Evolutionary conservation across 2,888 invertebrate genomes (phyloP).

Genomic region (Ypsolopha sequella): DNA sequence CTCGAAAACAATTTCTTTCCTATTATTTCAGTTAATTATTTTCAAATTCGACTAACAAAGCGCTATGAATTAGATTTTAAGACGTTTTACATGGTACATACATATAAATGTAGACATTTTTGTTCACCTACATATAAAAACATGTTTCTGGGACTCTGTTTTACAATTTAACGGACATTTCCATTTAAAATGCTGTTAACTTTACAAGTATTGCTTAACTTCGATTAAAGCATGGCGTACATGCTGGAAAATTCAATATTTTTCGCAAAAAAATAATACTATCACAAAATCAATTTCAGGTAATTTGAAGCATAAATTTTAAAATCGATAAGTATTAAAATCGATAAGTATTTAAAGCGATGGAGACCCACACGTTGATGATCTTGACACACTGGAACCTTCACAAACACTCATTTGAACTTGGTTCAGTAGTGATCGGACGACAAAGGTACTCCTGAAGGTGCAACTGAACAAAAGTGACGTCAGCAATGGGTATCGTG

Average conservation of each 20-base stretch:
- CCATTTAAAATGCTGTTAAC: neutral
- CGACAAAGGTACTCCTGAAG: too few species aligned
- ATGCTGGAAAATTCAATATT: neutral
- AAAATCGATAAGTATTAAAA: neutral
- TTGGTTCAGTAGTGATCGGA: too few species aligned
- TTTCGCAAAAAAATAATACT: neutral
- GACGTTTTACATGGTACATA: conserved; percentile 1
- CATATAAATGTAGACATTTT: neutral
- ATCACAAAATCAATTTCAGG: neutral
- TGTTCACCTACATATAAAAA: neutral
- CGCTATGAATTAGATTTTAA: conserved; percentile 2
- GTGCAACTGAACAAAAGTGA: too few species aligned
- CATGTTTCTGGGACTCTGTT: neutral
- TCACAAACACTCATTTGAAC: too few species aligned
- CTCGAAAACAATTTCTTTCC: too few species aligned
- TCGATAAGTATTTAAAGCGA: neutral
- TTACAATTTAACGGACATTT: neutral
- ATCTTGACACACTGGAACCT: too few species aligned
- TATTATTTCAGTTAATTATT: neutral
- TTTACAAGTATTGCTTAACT: conserved; percentile 1
- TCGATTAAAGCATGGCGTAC: neutral
- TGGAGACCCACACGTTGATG: too few species aligned
- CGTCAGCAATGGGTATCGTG: too few species aligned
- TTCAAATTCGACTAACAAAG: conserved; percentile 6
- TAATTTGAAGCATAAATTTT: neutral